Percentiles rank a stretch among this genome's conserved stretches.
Evolutionary conservation across 2,888 invertebrate genomes (phyloP).

Genomic region (Bellardia bayeri): DNA sequence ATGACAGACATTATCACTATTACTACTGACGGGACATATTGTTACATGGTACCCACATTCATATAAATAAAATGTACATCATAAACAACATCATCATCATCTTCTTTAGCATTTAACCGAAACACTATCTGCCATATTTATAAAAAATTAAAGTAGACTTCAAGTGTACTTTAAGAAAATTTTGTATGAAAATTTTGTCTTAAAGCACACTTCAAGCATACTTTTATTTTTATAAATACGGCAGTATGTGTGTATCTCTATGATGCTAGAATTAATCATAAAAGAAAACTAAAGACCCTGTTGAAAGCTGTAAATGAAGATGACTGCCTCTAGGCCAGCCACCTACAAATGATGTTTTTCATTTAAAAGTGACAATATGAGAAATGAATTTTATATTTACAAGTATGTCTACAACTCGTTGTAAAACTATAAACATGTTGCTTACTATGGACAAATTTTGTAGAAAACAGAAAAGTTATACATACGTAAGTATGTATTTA

Average conservation of each 20-base stretch:
- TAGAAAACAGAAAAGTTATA: too few relatives aligned
- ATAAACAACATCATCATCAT: slow-evolving; percentile 12
- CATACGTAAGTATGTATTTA: too few relatives aligned
- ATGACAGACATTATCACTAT: too few relatives aligned
- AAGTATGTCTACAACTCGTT: neutral
- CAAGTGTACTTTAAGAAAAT: too few relatives aligned
- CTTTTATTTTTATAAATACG: too few relatives aligned
- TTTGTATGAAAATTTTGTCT: too few relatives aligned
- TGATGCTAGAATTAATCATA: slow-evolving; percentile 30
- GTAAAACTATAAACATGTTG: slow-evolving; percentile 19
- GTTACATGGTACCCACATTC: too few relatives aligned
- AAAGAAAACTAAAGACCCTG: slow-evolving; percentile 13
- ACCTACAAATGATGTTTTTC: slow-evolving; percentile 40
- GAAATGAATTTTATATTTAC: slow-evolving; percentile 2
- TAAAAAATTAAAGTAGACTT: too few relatives aligned
- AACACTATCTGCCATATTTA: too few relatives aligned
- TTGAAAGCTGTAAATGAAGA: slow-evolving; percentile 45
- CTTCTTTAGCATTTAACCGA: neutral
- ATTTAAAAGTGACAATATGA: slow-evolving; percentile 36
- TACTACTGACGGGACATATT: too few relatives aligned
- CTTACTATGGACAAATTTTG: neutral
- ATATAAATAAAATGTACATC: slow-evolving; percentile 4
- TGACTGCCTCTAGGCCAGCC: slow-evolving; percentile 41
- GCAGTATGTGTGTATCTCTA: neutral
- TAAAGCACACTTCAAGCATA: too few relatives aligned